Evolutionary conservation across 2,113 vertebrate genomes (phyloP), one percentile per base, ranked within the genome.

Genomic region (Progne subis): DNA sequence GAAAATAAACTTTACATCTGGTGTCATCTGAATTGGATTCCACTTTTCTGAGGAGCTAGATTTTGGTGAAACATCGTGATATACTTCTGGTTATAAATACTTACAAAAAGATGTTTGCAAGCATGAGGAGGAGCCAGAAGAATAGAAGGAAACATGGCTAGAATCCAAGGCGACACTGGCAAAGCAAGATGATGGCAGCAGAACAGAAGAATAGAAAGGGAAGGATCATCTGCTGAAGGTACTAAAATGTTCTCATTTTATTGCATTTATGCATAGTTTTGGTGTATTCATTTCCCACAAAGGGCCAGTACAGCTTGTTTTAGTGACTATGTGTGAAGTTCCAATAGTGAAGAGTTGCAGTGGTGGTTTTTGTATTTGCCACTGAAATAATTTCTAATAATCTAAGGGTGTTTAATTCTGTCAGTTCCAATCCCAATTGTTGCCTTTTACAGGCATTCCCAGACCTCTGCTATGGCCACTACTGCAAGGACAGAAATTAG

Each of bases 41-140:
- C 1, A 0, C 80, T 84, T 89, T 86, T 79, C 91, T 82, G 92
- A 94, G 89, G 82, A 94, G 86, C 71, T 94, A 82, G 83, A 49
- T 88, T 92, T 91, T 93, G 65, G 56, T 95, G 91, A 78, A 87
- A 49, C 72, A 23, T 78, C 18, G 2, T 76, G 77, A 91, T 88
- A 32, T 5, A 1, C 69, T 88, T 91, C 60, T 84, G 81, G 83
- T 95, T 95, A 65, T 75, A 95, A 96, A 92, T 94, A 72, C 88
- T 86, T 89, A n/a, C 19, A 68, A 95, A 95, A 95, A 94, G 91
- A 53, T 57, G 1, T 82, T 91, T 91, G 88, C 89, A 79, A 94
- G 86, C 81, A 8, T 37, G 61, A 86, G 89, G 69, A 96, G 47
- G 69, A 95, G 57, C 65, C 81, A 68, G 89, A 95, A 95, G 92